Evolutionary conservation across 2,888 invertebrate species (phyloP), one percentile per base, ranked within the genome.

Genomic region (Seira sanloemensis): DNA sequence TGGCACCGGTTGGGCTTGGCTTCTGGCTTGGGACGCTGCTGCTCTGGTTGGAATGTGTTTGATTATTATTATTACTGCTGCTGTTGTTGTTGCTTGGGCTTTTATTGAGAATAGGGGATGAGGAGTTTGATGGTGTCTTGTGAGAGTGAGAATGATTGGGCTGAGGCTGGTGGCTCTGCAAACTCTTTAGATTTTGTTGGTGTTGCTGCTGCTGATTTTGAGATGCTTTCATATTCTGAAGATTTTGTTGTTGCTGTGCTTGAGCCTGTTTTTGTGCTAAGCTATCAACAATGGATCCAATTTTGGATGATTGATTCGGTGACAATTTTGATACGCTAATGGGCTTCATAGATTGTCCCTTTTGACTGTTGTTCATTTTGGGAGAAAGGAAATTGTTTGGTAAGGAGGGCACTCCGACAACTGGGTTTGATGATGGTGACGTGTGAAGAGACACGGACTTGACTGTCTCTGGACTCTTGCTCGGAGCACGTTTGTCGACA

Each of bases 281-380:
- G 67, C 78, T 88, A 54, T 89, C 88, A 19, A 87, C 89, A 71
- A 88, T 89, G 9, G 89, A 88, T n/a, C 83, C 67, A 80, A 88
- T 88, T 24, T 84, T 84, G 23, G 84, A 84, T 12, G 71, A 62
- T 26, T 84, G 84, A 73, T 80, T 79, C 58, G 86, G 84, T 12
- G 84, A 84, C 54, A 79, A 76, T 76, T 84, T 84, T 66, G 78
- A 81, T 58, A 81, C 85, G 66, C 77, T 85, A 21, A 84, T 67
- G 9, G 82, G 26, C 58, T 78, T 79, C 2, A 62, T 23, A 24
- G 78, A 58, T 78, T 84, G 84, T 65, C 78, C 78, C 58, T 83
- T 76, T 25, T 73, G 73, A 67, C 24, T 84, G 9, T 69, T 16
- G 50, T 50, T 73, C 26, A 84, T 71, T 24, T 84, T 84, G 5